Evolutionary conservation across 2,797 vertebrate species (phyloP).

Genomic region (Spatula clypeata): DNA sequence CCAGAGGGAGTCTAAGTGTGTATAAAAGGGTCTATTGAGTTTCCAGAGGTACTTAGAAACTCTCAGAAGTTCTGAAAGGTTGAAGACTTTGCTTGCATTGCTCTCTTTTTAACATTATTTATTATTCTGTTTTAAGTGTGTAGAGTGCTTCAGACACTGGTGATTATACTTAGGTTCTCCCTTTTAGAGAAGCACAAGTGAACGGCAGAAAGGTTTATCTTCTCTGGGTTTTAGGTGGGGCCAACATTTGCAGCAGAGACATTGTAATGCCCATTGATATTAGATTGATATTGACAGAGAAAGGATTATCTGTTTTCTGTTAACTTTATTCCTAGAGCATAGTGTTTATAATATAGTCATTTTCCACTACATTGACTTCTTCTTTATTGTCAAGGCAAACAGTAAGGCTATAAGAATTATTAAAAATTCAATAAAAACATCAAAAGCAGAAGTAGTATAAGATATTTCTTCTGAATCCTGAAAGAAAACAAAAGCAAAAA

Average conservation of each 20-base stretch:
- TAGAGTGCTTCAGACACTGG: background rate
- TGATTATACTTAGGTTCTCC: background rate
- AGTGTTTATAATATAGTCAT: background rate
- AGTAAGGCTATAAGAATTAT: background rate
- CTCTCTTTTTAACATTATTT: background rate
- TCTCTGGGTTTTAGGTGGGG: background rate
- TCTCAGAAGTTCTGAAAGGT: background rate
- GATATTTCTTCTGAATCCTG: background rate
- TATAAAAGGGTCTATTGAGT: background rate
- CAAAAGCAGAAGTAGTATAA: background rate
- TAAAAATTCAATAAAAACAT: background rate
- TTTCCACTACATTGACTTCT: background rate
- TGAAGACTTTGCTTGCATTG: background rate
- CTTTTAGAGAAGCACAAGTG: background rate
- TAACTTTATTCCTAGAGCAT: background rate
- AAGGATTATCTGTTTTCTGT: background rate
- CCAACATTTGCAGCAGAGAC: background rate
- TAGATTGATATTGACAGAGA: background rate
- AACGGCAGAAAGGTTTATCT: background rate
- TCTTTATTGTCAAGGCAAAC: background rate
- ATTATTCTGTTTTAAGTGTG: background rate
- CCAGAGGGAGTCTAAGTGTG: background rate
- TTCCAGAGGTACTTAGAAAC: background rate
- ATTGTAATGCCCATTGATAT: background rate
- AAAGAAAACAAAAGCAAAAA: background rate